Evolutionary conservation across 2,113 vertebrate genomes (phyloP).

Genomic region (Tapirus terrestris): DNA sequence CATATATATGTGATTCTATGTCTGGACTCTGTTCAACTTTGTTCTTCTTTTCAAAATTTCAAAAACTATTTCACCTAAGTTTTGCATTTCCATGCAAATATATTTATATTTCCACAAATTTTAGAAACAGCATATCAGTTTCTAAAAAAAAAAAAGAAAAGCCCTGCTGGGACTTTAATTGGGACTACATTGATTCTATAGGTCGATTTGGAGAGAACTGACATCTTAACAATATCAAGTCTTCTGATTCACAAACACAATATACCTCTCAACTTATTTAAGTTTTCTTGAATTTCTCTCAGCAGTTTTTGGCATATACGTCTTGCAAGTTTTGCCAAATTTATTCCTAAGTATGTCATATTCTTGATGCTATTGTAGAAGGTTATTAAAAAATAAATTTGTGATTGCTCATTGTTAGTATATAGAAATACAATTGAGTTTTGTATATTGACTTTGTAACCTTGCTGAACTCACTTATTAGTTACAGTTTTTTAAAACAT

Average conservation of each 20-base stretch:
- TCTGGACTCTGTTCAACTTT: neutral
- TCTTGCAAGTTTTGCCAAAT: neutral
- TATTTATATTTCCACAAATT: neutral
- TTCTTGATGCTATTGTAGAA: neutral
- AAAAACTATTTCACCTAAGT: neutral
- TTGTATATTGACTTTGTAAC: neutral
- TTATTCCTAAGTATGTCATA: neutral
- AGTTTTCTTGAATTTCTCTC: neutral
- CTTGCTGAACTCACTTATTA: neutral
- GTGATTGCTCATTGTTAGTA: neutral
- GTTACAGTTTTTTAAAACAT: neutral
- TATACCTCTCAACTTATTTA: neutral
- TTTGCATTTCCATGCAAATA: neutral
- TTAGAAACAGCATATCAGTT: neutral
- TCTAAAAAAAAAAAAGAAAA: neutral
- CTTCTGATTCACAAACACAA: neutral
- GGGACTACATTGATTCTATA: neutral
- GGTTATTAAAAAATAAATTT: neutral
- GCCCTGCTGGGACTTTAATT: neutral
- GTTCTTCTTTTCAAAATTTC: neutral
- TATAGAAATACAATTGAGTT: neutral
- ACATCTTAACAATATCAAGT: neutral
- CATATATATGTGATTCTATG: neutral
- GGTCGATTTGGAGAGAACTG: neutral
- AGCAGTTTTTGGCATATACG: neutral